These are phyloP conservation scores for Paragorgia papillata DNA, from an alignment of 92 coral and sea anemone species.

Conservation along the genomic window DNA sequence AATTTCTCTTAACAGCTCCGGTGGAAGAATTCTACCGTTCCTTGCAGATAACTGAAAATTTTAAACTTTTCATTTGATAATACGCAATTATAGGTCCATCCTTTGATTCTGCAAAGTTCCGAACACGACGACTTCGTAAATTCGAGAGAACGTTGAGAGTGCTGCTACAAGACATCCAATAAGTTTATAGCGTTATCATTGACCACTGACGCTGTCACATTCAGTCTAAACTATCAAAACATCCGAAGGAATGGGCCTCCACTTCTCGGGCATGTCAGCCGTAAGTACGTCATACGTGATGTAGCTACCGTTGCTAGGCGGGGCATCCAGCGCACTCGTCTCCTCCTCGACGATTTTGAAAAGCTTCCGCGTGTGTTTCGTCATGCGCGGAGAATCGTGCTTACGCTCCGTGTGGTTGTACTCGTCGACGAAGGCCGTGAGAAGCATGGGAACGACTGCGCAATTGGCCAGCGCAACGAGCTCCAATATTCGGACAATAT, in stretches of 20 bases:
- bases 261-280: slow-evolving; percentile 9
- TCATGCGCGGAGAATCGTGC: background rate
- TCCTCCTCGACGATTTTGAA: background rate
- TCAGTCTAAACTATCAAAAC: background rate
- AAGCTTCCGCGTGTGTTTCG: background rate
- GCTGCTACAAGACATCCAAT: no score
- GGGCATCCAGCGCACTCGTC: background rate
- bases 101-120: no score
- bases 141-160: no score
- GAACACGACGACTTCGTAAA: no score
- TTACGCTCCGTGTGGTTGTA: background rate
- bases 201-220: background rate
- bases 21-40: no score
- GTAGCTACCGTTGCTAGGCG: background rate
- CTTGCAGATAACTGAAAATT: no score
- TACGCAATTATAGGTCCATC: no score
- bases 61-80: no score
- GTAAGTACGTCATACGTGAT: slow-evolving; percentile 25
- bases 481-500: background rate
- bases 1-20: no score
- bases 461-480: slow-evolving; percentile 14
- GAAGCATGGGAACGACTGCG: slow-evolving; percentile 20
- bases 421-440: slow-evolving; percentile 11
- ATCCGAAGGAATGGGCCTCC: background rate
- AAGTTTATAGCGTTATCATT: no score